phyloP scores from a whole-genome alignment of 2,113 vertebrate genomes.

The Romanogobio albipinnatus region DNA sequence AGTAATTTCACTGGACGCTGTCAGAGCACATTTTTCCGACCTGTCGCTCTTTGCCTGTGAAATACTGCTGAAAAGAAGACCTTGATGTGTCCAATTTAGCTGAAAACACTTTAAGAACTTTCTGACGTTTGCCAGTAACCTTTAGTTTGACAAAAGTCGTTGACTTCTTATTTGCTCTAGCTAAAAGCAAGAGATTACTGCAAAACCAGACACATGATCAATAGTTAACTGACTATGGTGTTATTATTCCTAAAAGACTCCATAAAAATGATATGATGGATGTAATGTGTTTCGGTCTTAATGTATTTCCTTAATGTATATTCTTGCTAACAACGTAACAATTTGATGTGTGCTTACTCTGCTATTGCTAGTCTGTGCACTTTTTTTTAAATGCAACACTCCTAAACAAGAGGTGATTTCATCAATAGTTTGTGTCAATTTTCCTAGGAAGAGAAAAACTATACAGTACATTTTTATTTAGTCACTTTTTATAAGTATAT shows the following conservation, averaged over 20 bases:
- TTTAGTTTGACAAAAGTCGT: neutral
- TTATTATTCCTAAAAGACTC: neutral
- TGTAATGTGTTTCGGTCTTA: neutral
- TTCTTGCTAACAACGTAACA: no score
- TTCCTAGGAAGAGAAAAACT: neutral
- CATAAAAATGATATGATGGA: neutral
- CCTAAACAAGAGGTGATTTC: neutral
- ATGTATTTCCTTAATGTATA: neutral
- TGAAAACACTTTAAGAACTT: neutral
- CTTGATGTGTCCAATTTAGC: slow-evolving; percentile 4
- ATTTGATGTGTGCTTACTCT: neutral
- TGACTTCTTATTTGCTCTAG: neutral
- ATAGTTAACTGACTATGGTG: neutral
- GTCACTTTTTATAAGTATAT: neutral
- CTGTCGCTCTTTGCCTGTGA: slow-evolving; percentile 12
- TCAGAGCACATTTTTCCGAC: slow-evolving; percentile 24
- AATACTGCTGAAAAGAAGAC: slow-evolving; percentile 30
- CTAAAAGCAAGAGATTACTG: neutral
- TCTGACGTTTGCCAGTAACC: neutral
- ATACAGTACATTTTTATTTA: neutral
- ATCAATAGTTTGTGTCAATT: no score
- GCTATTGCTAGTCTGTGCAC: neutral
- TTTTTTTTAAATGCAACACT: neutral
- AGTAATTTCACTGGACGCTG: slow-evolving; percentile 11
- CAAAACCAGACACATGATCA: neutral